Percentiles rank a stretch among this genome's conserved stretches.
phyloP scores from a whole-genome alignment of 2,797 vertebrate species.

The Perodicticus potto region DNA sequence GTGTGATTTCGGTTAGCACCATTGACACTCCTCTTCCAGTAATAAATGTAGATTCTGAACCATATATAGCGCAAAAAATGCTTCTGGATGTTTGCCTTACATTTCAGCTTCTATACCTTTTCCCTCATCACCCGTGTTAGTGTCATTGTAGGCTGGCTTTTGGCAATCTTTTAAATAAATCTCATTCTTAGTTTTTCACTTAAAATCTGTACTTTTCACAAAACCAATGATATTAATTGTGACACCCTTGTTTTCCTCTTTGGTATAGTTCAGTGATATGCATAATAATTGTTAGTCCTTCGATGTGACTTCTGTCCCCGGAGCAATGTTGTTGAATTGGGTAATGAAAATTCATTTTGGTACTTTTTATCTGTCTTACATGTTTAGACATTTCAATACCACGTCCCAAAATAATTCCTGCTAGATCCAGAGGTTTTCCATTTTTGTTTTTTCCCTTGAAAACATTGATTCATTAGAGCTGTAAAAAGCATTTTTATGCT shows the following conservation, averaged over 20 bases:
- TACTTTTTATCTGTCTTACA: slow-evolving; percentile 31
- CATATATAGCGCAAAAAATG: not conserved
- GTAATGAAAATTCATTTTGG: slow-evolving; percentile 26
- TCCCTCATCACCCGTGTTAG: not conserved
- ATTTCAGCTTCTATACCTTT: not conserved
- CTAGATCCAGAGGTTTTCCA: not conserved
- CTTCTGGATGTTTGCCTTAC: not conserved
- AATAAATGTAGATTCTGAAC: not conserved
- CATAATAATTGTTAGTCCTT: not conserved
- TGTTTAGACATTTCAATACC: not conserved
- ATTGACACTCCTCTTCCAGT: not conserved
- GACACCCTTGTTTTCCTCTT: not conserved
- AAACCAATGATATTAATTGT: slow-evolving; percentile 39
- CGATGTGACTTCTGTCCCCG: not conserved
- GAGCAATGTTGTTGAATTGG: slow-evolving; percentile 6
- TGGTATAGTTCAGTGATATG: not conserved
- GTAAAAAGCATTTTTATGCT: not conserved
- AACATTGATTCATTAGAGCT: not conserved
- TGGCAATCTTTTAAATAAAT: slow-evolving; percentile 43
- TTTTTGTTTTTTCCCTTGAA: not conserved
- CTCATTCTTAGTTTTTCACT: not conserved
- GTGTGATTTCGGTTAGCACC: slow-evolving; percentile 1
- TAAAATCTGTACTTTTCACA: not conserved
- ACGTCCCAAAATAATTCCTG: slow-evolving; percentile 36
- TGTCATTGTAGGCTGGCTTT: not conserved